These are phyloP conservation scores for Drosophila virilis DNA, from an alignment of 1,140 invertebrate species.

Conservation along the genomic window DNA sequence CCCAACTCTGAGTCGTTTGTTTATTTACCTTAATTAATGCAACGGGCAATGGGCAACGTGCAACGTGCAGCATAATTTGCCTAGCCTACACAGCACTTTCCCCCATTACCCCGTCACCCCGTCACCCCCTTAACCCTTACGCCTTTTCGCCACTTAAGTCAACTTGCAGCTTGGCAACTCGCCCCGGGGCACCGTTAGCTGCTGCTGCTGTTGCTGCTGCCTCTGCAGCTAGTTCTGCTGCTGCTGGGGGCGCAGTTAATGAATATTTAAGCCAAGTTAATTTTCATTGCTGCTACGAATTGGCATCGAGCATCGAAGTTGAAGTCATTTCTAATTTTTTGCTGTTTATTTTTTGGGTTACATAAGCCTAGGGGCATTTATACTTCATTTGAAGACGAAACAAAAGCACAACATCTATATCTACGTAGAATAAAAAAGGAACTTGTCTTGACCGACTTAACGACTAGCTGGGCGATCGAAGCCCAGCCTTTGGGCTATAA, in stretches of 20 bases:
- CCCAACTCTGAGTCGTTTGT: conserved; percentile 44
- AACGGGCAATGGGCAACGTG: conserved; percentile 53
- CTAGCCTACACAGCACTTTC: conserved; percentile 7
- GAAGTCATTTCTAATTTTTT: conserved; percentile 5
- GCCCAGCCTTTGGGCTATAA: no score
- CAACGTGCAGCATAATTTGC: conserved; percentile 37
- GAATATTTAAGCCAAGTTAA: conserved; percentile 71
- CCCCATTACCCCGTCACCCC: not conserved
- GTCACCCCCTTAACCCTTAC: no score
- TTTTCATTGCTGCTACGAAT: conserved; percentile 32
- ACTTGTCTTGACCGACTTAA: no score
- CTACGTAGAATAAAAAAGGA: not conserved
- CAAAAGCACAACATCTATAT: not conserved
- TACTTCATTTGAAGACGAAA: conserved; percentile 1
- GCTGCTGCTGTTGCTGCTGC: conserved; percentile 2
- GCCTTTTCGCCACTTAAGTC: not conserved
- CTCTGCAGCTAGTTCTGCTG: conserved; percentile 24
- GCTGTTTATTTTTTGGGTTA: conserved; percentile 16
- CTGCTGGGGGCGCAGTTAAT: conserved; percentile 52
- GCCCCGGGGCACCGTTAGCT: not conserved
- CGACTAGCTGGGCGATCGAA: no score
- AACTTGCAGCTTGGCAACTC: conserved; percentile 18
- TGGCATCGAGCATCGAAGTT: conserved; percentile 20
- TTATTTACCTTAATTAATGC: conserved; percentile 82
- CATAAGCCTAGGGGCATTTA: conserved; percentile 26